Evolutionary conservation across 1,140 invertebrate genomes (phyloP).

Genomic region (Brachionus manjavacas): DNA sequence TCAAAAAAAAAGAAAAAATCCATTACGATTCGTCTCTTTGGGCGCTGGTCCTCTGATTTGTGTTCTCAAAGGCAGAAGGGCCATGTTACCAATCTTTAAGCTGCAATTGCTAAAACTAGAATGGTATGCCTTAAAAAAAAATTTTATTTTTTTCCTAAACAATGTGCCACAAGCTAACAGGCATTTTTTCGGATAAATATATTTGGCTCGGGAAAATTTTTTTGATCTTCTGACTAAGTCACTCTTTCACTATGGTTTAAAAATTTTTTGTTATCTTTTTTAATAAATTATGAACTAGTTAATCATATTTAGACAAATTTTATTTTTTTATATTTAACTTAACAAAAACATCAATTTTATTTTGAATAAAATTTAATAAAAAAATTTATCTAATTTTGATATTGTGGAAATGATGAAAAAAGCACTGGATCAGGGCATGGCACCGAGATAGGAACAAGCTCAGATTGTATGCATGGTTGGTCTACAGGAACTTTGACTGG

Average conservation of each 20-base stretch:
- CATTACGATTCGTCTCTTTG: not conserved
- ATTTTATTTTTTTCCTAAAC: not conserved
- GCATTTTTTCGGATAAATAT: not conserved
- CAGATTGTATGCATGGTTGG: not conserved
- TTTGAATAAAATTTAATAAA: not conserved
- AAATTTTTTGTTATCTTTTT: not conserved
- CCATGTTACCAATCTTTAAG: conserved; percentile 31
- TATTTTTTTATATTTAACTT: not conserved
- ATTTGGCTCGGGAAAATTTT: not conserved
- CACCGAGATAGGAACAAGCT: not conserved
- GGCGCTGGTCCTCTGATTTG: conserved; percentile 41
- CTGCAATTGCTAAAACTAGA: not conserved
- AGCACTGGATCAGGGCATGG: not conserved
- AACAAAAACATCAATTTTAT: not conserved
- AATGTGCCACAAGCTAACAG: not conserved
- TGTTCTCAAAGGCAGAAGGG: conserved; percentile 35
- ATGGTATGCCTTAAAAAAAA: conserved; percentile 34
- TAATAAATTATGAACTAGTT: conserved; percentile 2
- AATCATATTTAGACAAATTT: not conserved
- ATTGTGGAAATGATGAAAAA: not conserved
- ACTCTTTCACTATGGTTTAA: conserved; percentile 12
- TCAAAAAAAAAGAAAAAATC: not conserved
- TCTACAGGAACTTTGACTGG: not conserved
- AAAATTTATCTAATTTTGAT: not conserved
- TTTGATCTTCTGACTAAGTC: conserved; percentile 25